Evolutionary conservation across 2,888 invertebrate species (phyloP).

Genomic region (Sarcophaga carnaria): DNA sequence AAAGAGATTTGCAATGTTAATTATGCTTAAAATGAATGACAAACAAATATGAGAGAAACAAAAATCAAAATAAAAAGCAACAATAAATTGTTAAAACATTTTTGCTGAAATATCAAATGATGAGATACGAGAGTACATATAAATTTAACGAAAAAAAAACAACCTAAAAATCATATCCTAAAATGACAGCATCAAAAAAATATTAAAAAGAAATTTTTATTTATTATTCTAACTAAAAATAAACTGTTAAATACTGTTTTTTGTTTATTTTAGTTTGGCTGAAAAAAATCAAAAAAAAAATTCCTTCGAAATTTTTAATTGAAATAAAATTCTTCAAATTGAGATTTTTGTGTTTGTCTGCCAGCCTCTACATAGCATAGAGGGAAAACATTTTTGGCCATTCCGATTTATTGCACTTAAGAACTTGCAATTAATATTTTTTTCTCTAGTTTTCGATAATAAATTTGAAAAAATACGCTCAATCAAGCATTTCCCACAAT

Average conservation of each 20-base stretch:
- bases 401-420: conserved; percentile 53
- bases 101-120: conserved; percentile 54
- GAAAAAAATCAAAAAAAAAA: conserved; percentile 13
- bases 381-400: background rate
- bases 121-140: conserved; percentile 42
- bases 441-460: conserved; percentile 32
- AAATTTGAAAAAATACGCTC: conserved; percentile 59
- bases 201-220: conserved; percentile 2
- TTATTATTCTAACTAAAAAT: conserved; percentile 62
- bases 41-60: conserved; percentile 48
- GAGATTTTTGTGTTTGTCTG: background rate
- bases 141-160: conserved; percentile 49
- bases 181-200: background rate
- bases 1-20: conserved; percentile 59
- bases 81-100: conserved; percentile 24
- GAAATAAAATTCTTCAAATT: no score
- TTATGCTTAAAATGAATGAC: conserved; percentile 61
- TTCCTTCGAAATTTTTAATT: background rate
- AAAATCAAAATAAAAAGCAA: background rate
- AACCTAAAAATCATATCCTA: background rate
- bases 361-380: background rate
- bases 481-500: conserved; percentile 41
- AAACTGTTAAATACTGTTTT: conserved; percentile 38
- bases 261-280: conserved; percentile 25
- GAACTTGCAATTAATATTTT: conserved; percentile 30